Evolutionary conservation across 2,797 vertebrate species (phyloP).

Genomic region (Triplophysa bombifrons): DNA sequence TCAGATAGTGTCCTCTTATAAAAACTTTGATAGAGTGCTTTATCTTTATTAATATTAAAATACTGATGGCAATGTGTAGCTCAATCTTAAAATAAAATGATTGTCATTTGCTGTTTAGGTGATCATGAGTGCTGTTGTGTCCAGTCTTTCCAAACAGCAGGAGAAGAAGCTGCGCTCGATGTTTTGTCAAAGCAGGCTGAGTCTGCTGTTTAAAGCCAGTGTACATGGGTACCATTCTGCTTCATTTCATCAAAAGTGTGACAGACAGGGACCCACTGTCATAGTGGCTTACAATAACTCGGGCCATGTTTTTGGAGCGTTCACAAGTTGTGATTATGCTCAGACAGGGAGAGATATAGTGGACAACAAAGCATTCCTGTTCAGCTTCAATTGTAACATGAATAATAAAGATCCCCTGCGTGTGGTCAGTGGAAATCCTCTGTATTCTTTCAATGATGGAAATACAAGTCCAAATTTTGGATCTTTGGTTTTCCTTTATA

Average conservation of each 20-base stretch:
- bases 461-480: slow-evolving; percentile 60
- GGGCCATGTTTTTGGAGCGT: slow-evolving; percentile 66
- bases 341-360: not conserved
- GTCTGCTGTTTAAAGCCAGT: slow-evolving; percentile 71
- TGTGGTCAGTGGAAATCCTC: slow-evolving; percentile 46
- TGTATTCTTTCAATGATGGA: slow-evolving; percentile 51
- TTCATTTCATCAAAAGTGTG: slow-evolving; percentile 62
- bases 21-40: no score
- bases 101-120: not conserved
- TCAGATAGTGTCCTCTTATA: no score
- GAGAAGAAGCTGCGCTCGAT: slow-evolving; percentile 63
- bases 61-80: not conserved
- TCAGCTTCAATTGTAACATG: slow-evolving; percentile 53
- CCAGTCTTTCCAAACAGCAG: slow-evolving; percentile 60
- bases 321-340: slow-evolving; percentile 62
- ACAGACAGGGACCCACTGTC: slow-evolving; percentile 65
- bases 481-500: slow-evolving; percentile 58
- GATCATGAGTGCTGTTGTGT: slow-evolving; percentile 62
- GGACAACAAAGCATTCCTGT: slow-evolving; percentile 67
- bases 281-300: slow-evolving; percentile 60
- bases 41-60: not conserved
- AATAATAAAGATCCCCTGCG: slow-evolving; percentile 36
- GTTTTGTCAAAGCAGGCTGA: slow-evolving; percentile 58
- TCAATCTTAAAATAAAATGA: not conserved
- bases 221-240: slow-evolving; percentile 55